A percentile compares a stretch with the other conserved stretches of the same genome.
Conservation (phyloP, 2,113 vertebrate species). For the Castor canadensis region DNA sequence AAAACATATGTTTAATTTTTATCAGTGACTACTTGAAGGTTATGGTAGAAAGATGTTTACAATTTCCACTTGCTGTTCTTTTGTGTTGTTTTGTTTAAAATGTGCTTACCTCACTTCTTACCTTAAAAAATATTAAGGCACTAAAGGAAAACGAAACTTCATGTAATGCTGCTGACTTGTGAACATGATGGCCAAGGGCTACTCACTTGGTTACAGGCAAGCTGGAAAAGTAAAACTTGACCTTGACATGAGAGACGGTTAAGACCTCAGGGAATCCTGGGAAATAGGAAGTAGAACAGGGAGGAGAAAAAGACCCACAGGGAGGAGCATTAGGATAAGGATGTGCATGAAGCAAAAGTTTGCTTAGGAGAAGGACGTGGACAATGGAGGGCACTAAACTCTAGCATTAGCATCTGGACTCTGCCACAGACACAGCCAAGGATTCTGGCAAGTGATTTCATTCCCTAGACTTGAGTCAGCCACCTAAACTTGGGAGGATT, state of each 20-base stretch:
- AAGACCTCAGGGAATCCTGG: neutral
- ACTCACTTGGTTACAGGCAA: neutral
- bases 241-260: neutral
- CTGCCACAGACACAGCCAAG: neutral
- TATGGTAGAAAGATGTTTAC: neutral
- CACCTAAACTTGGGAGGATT: neutral
- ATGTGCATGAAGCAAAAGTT: neutral
- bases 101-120: neutral
- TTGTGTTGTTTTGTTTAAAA: constrained; percentile 27
- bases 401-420: neutral
- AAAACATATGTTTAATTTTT: constrained; percentile 2
- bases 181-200: neutral
- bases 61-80: neutral
- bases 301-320: neutral
- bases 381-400: too few species aligned
- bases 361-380: neutral
- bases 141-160: neutral
- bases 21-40: neutral
- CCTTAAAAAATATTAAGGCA: neutral
- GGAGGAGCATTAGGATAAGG: neutral
- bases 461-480: neutral
- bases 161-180: neutral
- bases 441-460: neutral
- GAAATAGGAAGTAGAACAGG: neutral
- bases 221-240: neutral